These are phyloP conservation scores for Philereme vetulata DNA, from an alignment of 2,888 invertebrate genomes.

Conservation along the genomic window DNA sequence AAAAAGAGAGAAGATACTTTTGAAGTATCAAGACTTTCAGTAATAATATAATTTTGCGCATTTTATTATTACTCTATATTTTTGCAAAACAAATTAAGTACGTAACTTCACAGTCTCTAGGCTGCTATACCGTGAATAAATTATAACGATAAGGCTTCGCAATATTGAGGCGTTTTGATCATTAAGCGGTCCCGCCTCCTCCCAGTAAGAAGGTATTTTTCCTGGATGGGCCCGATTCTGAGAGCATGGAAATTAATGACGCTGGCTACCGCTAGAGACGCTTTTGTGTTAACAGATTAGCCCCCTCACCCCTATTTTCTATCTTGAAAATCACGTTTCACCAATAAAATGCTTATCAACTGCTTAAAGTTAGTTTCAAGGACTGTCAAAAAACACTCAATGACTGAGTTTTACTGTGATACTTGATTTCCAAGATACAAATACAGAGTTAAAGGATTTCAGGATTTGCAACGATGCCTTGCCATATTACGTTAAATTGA, in stretches of 20 bases:
- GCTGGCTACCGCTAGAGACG: constrained; percentile 1
- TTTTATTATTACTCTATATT: constrained; percentile 20
- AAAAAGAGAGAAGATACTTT: neutral
- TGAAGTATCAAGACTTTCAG: neutral
- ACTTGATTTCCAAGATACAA: too few species aligned
- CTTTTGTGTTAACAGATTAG: too few species aligned
- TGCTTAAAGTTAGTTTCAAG: too few species aligned
- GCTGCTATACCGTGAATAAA: constrained; percentile 75
- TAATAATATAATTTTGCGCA: too few species aligned
- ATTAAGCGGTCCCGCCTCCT: constrained; percentile 59
- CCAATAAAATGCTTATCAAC: too few species aligned
- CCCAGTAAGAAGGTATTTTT: constrained; percentile 65
- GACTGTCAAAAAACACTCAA: too few species aligned
- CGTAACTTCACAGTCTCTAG: constrained; percentile 38
- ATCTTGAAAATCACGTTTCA: too few species aligned
- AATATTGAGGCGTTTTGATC: constrained; percentile 80
- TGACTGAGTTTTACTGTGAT: too few species aligned
- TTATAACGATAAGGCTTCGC: constrained; percentile 79
- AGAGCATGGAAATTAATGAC: constrained; percentile 25
- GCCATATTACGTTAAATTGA: too few species aligned
- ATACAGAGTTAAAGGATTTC: too few species aligned
- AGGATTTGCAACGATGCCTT: too few species aligned
- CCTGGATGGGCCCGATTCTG: constrained; percentile 42
- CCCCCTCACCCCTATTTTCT: too few species aligned
- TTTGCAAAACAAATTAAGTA: constrained; percentile 41